phyloP scores from a whole-genome alignment of 2,888 invertebrate genomes.

The Luffia ferchaultella region DNA sequence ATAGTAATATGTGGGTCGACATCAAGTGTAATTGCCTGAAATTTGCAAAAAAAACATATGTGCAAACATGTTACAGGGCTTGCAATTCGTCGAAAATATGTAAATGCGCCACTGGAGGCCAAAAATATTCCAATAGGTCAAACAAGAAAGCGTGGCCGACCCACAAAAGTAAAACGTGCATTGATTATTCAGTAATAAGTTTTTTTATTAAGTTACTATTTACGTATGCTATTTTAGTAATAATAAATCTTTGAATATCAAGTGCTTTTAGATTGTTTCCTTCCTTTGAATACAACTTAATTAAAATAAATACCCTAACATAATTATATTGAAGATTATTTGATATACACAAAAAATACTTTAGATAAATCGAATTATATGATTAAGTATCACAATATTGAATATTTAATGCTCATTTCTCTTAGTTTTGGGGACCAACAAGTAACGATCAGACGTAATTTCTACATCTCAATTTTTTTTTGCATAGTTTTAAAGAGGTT shows the following conservation, averaged over 20 bases:
- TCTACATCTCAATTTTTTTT: no score
- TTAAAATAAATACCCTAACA: background rate
- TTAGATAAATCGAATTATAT: no score
- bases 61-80: conserved; percentile 13
- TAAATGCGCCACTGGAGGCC: background rate
- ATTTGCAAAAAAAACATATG: conserved; percentile 14
- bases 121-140: background rate
- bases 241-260: background rate
- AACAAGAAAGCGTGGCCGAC: background rate
- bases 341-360: no score
- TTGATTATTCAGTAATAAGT: background rate
- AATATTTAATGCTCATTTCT: no score
- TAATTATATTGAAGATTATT: no score
- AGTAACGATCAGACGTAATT: no score
- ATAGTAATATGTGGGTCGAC: conserved; percentile 5
- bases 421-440: no score
- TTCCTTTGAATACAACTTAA: background rate
- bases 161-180: background rate
- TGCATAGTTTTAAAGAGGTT: no score
- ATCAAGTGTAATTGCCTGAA: conserved; percentile 12
- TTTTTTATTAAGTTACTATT: background rate
- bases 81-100: conserved; percentile 10
- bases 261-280: background rate
- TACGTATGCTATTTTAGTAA: background rate
- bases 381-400: no score